Evolutionary conservation across 2,888 invertebrate species (phyloP).

Genomic region (Metalampra italica): DNA sequence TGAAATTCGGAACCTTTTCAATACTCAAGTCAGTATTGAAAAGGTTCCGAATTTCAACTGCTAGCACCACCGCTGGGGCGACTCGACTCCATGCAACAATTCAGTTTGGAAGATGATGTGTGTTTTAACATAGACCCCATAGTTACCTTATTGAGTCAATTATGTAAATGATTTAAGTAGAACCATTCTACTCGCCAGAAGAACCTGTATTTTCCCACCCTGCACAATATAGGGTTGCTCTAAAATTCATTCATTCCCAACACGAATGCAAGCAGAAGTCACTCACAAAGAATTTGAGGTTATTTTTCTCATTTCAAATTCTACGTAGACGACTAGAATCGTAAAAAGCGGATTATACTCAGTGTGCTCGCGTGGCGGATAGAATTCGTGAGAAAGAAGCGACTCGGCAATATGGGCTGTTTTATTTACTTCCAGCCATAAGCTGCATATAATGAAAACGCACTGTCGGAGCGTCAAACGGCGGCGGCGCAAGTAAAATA

Average conservation of each 20-base stretch:
- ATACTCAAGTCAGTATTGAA: no score
- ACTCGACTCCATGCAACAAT: no score
- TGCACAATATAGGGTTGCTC: no score
- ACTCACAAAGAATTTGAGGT: slow-evolving; percentile 63
- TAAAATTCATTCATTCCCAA: slow-evolving; percentile 50
- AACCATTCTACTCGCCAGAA: not conserved
- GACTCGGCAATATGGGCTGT: slow-evolving; percentile 70
- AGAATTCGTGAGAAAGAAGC: slow-evolving; percentile 69
- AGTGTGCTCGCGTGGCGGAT: slow-evolving; percentile 56
- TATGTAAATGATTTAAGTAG: no score
- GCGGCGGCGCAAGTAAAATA: slow-evolving; percentile 54
- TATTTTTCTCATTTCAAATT: slow-evolving; percentile 76
- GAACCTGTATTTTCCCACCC: no score
- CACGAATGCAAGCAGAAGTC: slow-evolving; percentile 47
- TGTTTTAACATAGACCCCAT: no score
- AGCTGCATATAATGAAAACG: slow-evolving; percentile 79
- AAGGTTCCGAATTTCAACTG: no score
- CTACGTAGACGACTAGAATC: slow-evolving; percentile 69
- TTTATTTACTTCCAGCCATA: slow-evolving; percentile 73
- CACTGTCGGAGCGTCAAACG: slow-evolving; percentile 71
- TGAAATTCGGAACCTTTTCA: no score
- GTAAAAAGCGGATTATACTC: slow-evolving; percentile 77
- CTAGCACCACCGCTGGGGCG: no score
- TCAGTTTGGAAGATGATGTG: no score
- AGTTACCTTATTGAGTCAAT: no score